Conservation (phyloP, 2,797 vertebrate species). For the Syngnathus acus region DNA sequence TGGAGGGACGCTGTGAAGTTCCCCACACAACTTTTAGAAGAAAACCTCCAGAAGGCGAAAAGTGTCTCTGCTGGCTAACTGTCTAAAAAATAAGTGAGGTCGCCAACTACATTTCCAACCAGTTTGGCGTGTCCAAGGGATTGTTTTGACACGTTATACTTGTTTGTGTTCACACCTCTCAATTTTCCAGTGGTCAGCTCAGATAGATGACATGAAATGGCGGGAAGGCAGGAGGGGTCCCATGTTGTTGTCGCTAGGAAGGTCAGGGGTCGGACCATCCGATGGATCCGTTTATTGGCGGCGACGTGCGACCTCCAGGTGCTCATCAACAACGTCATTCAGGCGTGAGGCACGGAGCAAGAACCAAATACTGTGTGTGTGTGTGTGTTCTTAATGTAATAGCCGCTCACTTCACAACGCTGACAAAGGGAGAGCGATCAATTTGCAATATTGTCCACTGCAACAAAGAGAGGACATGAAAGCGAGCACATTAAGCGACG, state of each 20-base stretch:
- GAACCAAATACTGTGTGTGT: slow-evolving; percentile 35
- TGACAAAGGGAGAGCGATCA: slow-evolving; percentile 89
- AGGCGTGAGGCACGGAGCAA: slow-evolving; percentile 65
- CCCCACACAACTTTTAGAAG: neutral
- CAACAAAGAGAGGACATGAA: slow-evolving; percentile 95
- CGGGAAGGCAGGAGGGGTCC: slow-evolving; percentile 32
- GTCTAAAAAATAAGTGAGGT: neutral
- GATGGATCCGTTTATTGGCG: slow-evolving; percentile 82
- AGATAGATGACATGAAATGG: slow-evolving; percentile 38
- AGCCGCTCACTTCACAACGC: slow-evolving; percentile 67
- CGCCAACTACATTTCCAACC: neutral
- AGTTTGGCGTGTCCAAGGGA: neutral
- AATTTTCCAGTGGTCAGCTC: slow-evolving; percentile 51
- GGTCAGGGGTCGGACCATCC: slow-evolving; percentile 84
- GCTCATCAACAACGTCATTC: slow-evolving; percentile 78
- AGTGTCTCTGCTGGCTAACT: neutral
- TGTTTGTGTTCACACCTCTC: slow-evolving; percentile 56
- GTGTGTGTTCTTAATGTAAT: slow-evolving; percentile 71
- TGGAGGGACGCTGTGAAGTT: slow-evolving; percentile 41
- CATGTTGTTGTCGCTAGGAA: slow-evolving; percentile 40
- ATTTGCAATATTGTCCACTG: slow-evolving; percentile 89
- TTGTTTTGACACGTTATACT: slow-evolving; percentile 16
- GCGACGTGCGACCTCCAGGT: slow-evolving; percentile 81
- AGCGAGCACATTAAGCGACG: slow-evolving; percentile 85
- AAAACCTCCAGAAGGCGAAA: neutral